Evolutionary conservation across 2,113 vertebrate species (phyloP), one percentile per base, ranked within the genome.

Genomic region (Leptobrachium leishanense): DNA sequence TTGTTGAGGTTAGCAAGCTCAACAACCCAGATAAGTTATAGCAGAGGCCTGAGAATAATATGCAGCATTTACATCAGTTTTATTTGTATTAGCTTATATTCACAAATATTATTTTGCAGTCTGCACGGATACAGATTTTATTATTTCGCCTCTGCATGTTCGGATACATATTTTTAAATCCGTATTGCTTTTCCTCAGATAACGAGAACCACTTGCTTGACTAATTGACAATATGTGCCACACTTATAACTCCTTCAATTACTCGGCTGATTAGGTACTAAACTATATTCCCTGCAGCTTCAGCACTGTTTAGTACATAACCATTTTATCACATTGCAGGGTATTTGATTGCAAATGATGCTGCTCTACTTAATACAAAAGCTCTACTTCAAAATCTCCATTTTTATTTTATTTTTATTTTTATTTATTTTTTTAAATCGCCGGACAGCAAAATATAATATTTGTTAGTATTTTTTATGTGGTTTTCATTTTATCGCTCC

Each of bases 191-290:
- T 55, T 46, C 71, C 62, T 64, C 64, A 40, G 57, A 72, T 72
- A 72, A 78, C 50, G 57, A 72, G 68, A 72, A 73, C 64, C 44
- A 46, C 69, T 55, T 79, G 55, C 62, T 55, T 44, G 39, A 72
- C 68, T 66, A 72, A 79, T 72, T 79, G 69, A 72, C 77, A 72
- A 79, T 72, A 72, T 72, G 59, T 72, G 77, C 64, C 71, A 69
- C 77, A 72, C 54, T 64, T 79, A 43, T 72, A 79, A 66, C 59
- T 72, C 59, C 72, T 72, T 43, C 62, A 79, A 72, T 79, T 79
- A 79, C 68, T 79, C 77, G 66, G 77, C 69, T 79, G 69, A 79
- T 79, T 79, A 72, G 77, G 69, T 57, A 66, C 59, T 79, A 72
- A 79, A 79, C 69, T 54, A 66, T 72, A 72, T 72, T 78, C 76